phyloP scores from a whole-genome alignment of 2,113 vertebrate species.

The Cnemophilus loriae region DNA sequence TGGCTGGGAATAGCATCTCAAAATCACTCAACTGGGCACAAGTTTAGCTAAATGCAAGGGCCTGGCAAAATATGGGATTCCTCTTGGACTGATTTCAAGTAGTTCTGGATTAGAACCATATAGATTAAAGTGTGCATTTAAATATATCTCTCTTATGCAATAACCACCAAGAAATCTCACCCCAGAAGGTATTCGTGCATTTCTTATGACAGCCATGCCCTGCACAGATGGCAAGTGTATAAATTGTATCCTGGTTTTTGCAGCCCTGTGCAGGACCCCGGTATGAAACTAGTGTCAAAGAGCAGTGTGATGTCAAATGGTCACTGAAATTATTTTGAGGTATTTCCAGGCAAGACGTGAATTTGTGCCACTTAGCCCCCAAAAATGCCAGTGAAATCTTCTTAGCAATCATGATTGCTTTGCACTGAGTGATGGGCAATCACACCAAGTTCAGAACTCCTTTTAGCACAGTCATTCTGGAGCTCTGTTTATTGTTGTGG shows the following conservation, averaged over 20 bases:
- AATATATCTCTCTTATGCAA: not conserved
- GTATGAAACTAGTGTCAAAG: not conserved
- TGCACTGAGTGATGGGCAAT: not conserved
- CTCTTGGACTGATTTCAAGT: not conserved
- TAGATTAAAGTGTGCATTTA: not conserved
- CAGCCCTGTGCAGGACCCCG: not conserved
- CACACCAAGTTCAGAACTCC: not conserved
- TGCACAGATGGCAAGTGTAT: not conserved
- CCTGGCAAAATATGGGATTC: not conserved
- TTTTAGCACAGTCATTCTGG: not conserved
- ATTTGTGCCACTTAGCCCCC: not conserved
- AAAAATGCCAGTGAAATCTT: not conserved
- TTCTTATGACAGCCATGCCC: not conserved
- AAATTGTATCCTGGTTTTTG: not conserved
- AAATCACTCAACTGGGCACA: not conserved
- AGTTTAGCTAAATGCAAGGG: not conserved
- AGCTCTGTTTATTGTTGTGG: not conserved
- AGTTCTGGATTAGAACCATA: not conserved
- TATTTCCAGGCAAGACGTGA: not conserved
- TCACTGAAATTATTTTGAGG: not conserved
- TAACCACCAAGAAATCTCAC: not conserved
- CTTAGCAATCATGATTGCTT: not conserved
- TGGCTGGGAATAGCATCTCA: not conserved
- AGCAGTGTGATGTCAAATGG: not conserved
- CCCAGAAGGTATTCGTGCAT: conserved; percentile 7